These are phyloP conservation scores for Leucoraja ocellata DNA, from an alignment of 2,797 vertebrate species.

Conservation along the genomic window DNA sequence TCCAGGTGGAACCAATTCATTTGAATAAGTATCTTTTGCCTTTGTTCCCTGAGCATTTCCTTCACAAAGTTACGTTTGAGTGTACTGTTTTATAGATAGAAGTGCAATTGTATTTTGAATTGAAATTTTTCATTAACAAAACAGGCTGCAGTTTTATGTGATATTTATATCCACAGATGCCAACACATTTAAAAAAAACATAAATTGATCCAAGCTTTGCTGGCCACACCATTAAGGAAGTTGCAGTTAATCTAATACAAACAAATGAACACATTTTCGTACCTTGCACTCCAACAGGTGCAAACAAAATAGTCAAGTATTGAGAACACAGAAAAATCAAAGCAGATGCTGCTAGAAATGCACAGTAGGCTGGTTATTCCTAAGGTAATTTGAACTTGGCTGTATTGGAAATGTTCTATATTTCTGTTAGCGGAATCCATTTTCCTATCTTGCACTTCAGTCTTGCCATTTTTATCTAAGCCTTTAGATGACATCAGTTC, in stretches of 20 bases:
- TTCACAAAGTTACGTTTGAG: background rate
- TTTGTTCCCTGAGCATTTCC: background rate
- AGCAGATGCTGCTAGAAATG: background rate
- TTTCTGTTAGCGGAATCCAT: background rate
- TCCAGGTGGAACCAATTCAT: background rate
- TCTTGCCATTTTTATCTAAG: background rate
- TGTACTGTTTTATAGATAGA: background rate
- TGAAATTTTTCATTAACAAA: background rate
- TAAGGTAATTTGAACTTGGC: background rate
- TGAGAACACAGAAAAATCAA: background rate
- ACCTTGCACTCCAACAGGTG: background rate
- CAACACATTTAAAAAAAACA: background rate
- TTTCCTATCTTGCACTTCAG: background rate
- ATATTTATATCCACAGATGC: background rate
- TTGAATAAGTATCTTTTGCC: background rate
- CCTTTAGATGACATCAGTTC: background rate
- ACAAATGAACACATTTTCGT: background rate
- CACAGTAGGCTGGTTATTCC: background rate
- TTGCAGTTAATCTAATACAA: slow-evolving; percentile 2
- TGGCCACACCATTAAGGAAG: background rate
- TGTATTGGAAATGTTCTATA: background rate
- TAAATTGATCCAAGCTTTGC: background rate
- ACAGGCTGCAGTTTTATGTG: background rate
- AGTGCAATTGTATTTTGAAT: background rate
- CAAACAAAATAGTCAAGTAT: background rate